These are phyloP conservation scores for Lanius collurio DNA, from an alignment of 2,113 vertebrate species.

Conservation along the genomic window DNA sequence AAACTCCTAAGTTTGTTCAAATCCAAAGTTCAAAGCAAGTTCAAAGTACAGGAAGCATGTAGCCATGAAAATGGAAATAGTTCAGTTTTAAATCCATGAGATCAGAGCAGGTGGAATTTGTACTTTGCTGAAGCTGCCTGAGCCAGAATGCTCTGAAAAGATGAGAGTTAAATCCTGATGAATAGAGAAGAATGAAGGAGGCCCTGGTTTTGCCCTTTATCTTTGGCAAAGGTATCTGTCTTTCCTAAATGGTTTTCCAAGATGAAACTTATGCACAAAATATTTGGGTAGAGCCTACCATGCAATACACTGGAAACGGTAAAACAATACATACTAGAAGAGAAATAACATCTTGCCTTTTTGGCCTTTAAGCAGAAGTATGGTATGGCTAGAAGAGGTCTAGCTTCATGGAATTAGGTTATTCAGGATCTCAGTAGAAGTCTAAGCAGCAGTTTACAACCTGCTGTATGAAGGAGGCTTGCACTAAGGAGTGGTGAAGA, in stretches of 20 bases:
- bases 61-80: slow-evolving; percentile 38
- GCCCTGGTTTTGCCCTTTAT: background rate
- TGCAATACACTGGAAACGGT: background rate
- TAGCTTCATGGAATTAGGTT: background rate
- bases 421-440: background rate
- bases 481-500: background rate
- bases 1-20: slow-evolving; percentile 50
- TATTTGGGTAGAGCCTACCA: background rate
- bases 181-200: background rate
- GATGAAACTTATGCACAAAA: background rate
- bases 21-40: slow-evolving; percentile 36
- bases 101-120: slow-evolving; percentile 40
- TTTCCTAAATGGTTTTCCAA: background rate
- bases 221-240: background rate
- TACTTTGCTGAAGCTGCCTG: slow-evolving; percentile 10
- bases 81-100: slow-evolving; percentile 33
- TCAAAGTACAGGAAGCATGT: slow-evolving; percentile 46
- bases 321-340: background rate
- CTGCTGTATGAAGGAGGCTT: background rate
- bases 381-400: background rate
- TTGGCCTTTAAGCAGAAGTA: background rate
- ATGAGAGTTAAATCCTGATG: background rate
- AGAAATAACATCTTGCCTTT: background rate
- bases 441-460: background rate
- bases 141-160: slow-evolving; percentile 22